Base-by-base conservation (phyloP, 2,888 invertebrate species). In the Hermaeophaga mercurialis region DNA sequence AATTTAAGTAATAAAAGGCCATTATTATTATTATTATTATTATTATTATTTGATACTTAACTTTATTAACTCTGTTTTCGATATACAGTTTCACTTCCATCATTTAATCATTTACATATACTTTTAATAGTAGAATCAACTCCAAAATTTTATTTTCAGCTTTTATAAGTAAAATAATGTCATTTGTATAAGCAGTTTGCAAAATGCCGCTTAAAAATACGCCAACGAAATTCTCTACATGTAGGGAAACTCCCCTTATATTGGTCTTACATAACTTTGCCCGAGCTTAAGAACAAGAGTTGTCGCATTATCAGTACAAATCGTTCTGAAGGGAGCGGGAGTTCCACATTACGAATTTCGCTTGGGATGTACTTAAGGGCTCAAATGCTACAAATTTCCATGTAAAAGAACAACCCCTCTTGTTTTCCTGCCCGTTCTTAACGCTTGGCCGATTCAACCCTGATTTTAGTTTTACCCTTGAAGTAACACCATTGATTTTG, bases 281-380 rank as follows among this genome's bases (percentile, higher is more conserved):
- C 34, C 6, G 14, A 34, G 52, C 24, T 52, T 52, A 34, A 22
- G 22, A 41, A 43, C 34, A 24, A 43, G 43, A 57, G 36, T 54
- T 43, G 53, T 44, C 57, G 57, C 57, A 57, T 57, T 57, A 57
- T 54, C 53, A 44, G 48, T 36, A 52, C 48, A 46, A 53, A 53
- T 47, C 44, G 47, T 48, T 43, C 26, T 31, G 24, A 43, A 34
- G 26, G 43, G 36, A 47, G 15, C 34, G 34, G 43, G 24, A 18
- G 53, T 34, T 46, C 41, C 28, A 69, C 65, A 70, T 72, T 70
- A 66, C 64, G 66, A 65, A 66, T 65, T 69, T 66, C 63, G 67
- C 58, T 64, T 68, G 62, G 66, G 66, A 66, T 66, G 59, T 57
- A 64, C 63, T 61, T 61, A 62, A 63, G 63, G 60, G 56, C 59